A percentile compares a stretch with the other conserved stretches of the same genome.
phyloP scores from a whole-genome alignment of 2,888 invertebrate species.

The Cataglyphis livida region DNA sequence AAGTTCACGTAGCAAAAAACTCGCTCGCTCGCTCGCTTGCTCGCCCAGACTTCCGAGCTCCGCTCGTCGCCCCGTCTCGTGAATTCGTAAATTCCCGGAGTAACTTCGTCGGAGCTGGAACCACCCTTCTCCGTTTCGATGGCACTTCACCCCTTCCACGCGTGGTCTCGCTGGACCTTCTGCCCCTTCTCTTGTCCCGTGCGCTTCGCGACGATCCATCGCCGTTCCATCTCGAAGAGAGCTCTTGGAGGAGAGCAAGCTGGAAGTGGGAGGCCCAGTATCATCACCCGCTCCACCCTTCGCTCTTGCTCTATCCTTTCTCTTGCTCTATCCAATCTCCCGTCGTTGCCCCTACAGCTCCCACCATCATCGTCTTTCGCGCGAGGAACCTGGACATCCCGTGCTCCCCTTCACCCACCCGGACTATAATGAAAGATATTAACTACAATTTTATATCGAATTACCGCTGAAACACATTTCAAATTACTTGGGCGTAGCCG shows the following conservation, averaged over 20 bases:
- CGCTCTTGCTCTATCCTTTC: slow-evolving; percentile 9
- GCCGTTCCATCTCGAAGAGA: slow-evolving; percentile 58
- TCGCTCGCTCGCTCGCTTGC: slow-evolving; percentile 35
- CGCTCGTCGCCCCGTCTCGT: slow-evolving; percentile 37
- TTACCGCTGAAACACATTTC: slow-evolving; percentile 85
- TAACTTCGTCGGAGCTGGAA: slow-evolving; percentile 54
- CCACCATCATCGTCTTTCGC: slow-evolving; percentile 51
- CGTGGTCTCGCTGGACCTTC: slow-evolving; percentile 65
- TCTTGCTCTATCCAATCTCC: neutral
- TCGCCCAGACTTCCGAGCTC: slow-evolving; percentile 28
- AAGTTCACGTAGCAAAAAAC: slow-evolving; percentile 49
- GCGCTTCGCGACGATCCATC: slow-evolving; percentile 43
- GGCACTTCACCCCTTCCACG: slow-evolving; percentile 77
- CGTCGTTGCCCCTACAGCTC: slow-evolving; percentile 30
- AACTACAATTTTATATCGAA: slow-evolving; percentile 86
- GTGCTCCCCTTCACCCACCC: slow-evolving; percentile 57
- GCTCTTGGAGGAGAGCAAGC: slow-evolving; percentile 36
- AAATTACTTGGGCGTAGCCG: slow-evolving; percentile 84
- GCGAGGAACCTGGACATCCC: slow-evolving; percentile 37
- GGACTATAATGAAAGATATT: slow-evolving; percentile 85
- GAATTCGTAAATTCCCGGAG: slow-evolving; percentile 55
- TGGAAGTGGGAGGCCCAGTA: slow-evolving; percentile 54
- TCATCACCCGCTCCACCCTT: slow-evolving; percentile 44
- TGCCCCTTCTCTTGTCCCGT: slow-evolving; percentile 49
- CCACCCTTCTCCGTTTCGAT: slow-evolving; percentile 72